Evolutionary conservation across 2,113 vertebrate species (phyloP).

Genomic region (Cottus gobio): DNA sequence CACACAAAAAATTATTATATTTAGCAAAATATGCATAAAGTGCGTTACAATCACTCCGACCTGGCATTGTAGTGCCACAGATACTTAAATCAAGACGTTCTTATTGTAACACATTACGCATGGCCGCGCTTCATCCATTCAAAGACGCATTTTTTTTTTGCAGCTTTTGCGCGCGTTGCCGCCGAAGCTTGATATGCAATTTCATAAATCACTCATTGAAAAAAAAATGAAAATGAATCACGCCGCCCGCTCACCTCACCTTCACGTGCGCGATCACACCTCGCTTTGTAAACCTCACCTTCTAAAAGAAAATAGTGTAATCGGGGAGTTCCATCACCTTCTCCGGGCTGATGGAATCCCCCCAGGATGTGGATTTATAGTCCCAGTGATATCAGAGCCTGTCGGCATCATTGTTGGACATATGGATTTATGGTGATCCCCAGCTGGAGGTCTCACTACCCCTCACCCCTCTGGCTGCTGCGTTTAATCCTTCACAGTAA

Average conservation of each 20-base stretch:
- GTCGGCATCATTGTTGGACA: not conserved
- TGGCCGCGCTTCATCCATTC: not conserved
- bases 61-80: not conserved
- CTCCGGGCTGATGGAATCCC: not conserved
- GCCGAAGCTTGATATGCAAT: constrained; percentile 19
- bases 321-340: constrained; percentile 5
- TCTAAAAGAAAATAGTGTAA: not conserved
- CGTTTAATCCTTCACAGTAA: not conserved
- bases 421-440: constrained; percentile 24
- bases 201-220: constrained; percentile 46
- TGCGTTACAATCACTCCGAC: not conserved
- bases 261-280: constrained; percentile 37
- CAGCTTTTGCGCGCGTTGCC: constrained; percentile 13
- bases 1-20: not conserved
- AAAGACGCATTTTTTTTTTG: constrained; percentile 1
- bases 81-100: not conserved
- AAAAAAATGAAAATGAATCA: constrained; percentile 29
- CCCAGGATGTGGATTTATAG: not conserved
- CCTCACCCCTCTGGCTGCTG: not conserved
- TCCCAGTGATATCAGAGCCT: not conserved
- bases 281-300: constrained; percentile 29
- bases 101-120: not conserved
- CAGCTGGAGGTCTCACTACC: not conserved
- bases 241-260: constrained; percentile 14
- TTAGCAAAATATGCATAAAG: not conserved